Percentiles rank a stretch among this genome's conserved stretches.
Conservation (phyloP, 2,113 vertebrate species). For the Oostethus manadensis region DNA sequence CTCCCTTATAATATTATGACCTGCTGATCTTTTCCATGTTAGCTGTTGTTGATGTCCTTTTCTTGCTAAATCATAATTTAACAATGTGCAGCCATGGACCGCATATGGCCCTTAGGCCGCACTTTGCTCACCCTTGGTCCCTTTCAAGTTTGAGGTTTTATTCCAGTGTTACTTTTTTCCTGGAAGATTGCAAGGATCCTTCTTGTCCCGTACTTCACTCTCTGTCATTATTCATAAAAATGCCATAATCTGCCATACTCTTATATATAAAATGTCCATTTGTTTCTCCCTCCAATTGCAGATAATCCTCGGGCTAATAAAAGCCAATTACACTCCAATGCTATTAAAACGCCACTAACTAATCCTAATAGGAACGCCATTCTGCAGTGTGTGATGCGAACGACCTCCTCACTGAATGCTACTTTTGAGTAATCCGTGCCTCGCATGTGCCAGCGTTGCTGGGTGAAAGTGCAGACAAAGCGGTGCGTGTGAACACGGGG, state of each 20-base stretch:
- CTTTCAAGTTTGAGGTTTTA: background rate
- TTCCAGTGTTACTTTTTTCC: constrained; percentile 6
- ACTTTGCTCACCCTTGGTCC: background rate
- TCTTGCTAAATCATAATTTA: too few relatives aligned
- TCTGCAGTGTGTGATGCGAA: constrained; percentile 29
- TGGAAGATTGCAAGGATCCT: background rate
- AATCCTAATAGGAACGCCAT: constrained; percentile 25
- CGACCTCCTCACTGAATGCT: constrained; percentile 5
- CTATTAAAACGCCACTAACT: constrained; percentile 26
- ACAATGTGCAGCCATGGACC: too few relatives aligned
- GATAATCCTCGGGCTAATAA: constrained; percentile 2
- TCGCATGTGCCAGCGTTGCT: constrained; percentile 16
- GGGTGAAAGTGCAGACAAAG: constrained; percentile 12
- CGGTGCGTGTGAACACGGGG: constrained; percentile 5
- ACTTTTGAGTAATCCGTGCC: constrained; percentile 37
- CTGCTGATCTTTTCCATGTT: too few relatives aligned
- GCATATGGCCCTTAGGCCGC: too few relatives aligned
- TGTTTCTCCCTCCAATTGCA: background rate
- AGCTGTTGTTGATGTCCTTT: too few relatives aligned
- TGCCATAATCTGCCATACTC: too few relatives aligned
- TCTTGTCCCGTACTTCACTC: background rate
- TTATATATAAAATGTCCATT: too few relatives aligned
- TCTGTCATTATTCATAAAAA: too few relatives aligned
- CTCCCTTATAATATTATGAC: too few relatives aligned
- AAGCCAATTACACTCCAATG: background rate